phyloP scores from a whole-genome alignment of 1,140 invertebrate genomes.

The Portunus trituberculatus region DNA sequence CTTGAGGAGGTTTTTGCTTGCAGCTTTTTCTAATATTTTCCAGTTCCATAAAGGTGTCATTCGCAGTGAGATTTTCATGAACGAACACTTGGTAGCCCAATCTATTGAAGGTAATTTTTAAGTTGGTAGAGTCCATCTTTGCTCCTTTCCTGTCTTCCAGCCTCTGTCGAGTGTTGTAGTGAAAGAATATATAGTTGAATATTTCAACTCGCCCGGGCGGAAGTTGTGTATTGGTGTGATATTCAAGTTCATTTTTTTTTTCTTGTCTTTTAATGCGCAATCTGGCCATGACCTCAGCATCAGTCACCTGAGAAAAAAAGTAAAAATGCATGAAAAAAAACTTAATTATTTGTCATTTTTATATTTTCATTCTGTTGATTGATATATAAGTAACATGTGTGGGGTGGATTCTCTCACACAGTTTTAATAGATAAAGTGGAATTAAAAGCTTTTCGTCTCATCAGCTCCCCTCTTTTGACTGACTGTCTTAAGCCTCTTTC shows the following conservation, averaged over 20 bases:
- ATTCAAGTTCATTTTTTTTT: neutral
- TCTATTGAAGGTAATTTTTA: neutral
- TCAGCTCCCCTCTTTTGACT: too few species aligned
- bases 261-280: neutral
- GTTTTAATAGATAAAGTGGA: too few species aligned
- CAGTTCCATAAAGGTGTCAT: neutral
- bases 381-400: too few species aligned
- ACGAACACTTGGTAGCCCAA: constrained; percentile 51
- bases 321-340: too few species aligned
- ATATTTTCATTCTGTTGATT: too few species aligned
- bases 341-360: too few species aligned
- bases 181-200: constrained; percentile 57
- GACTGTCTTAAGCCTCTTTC: too few species aligned
- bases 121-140: neutral
- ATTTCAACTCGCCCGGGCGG: constrained; percentile 52
- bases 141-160: constrained; percentile 24
- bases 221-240: neutral
- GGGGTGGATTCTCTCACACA: too few species aligned
- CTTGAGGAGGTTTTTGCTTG: neutral
- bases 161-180: neutral
- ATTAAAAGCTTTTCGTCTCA: too few species aligned
- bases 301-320: too few species aligned
- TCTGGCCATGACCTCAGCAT: too few species aligned
- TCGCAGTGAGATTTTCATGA: neutral
- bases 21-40: neutral